phyloP scores from a whole-genome alignment of 1,140 invertebrate genomes.

The Drosophila obscura region DNA sequence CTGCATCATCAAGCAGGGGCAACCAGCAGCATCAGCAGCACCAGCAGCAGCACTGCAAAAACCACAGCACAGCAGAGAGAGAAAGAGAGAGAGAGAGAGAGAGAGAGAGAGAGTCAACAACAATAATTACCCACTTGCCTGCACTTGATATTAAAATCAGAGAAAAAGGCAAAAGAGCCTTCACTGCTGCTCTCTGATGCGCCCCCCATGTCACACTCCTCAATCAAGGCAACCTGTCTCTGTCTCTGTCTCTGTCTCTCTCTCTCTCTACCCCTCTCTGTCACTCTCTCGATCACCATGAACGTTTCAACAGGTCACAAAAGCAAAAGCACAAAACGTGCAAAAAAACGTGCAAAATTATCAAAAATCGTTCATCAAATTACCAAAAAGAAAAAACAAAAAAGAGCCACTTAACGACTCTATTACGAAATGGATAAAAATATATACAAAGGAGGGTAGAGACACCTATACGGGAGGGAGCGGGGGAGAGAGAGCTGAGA shows the following conservation, averaged over 20 bases:
- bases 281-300: slow-evolving; percentile 5
- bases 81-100: no score
- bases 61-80: not conserved
- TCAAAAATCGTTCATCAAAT: slow-evolving; percentile 83
- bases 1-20: slow-evolving; percentile 41
- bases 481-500: not conserved
- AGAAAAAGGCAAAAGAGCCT: slow-evolving; percentile 62
- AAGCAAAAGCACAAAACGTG: slow-evolving; percentile 63
- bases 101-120: slow-evolving; percentile 57
- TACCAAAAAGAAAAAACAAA: slow-evolving; percentile 47
- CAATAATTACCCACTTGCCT: slow-evolving; percentile 82
- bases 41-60: slow-evolving; percentile 19
- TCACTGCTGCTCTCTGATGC: not conserved
- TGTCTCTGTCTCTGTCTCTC: no score
- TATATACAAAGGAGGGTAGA: slow-evolving; percentile 32
- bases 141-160: slow-evolving; percentile 83
- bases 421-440: slow-evolving; percentile 79
- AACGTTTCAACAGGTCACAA: slow-evolving; percentile 60
- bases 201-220: slow-evolving; percentile 18
- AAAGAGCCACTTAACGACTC: slow-evolving; percentile 74
- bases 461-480: no score
- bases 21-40: slow-evolving; percentile 21
- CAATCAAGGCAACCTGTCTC: slow-evolving; percentile 20
- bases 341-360: slow-evolving; percentile 79
- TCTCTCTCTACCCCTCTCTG: not conserved